Percentiles rank a stretch among this genome's conserved stretches.
Conservation (phyloP, 1,140 invertebrate genomes). For the Apis mellifera region DNA sequence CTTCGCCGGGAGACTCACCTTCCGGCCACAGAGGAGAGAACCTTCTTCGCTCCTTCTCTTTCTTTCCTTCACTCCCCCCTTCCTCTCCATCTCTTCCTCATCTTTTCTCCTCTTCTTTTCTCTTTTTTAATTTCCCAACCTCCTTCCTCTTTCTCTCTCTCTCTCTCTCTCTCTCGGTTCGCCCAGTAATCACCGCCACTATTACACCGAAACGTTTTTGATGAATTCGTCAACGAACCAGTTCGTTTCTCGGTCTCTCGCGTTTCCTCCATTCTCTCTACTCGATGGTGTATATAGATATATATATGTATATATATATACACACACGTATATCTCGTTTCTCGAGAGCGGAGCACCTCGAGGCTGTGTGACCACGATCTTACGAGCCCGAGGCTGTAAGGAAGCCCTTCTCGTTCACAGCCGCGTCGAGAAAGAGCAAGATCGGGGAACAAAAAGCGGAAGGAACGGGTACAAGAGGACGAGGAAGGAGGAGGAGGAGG, state of each 20-base stretch:
- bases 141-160: too few relatives aligned
- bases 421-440: constrained; percentile 52
- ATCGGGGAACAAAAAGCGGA: constrained; percentile 68
- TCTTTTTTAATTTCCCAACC: constrained; percentile 49
- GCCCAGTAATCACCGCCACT: constrained; percentile 74
- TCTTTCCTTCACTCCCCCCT: neutral
- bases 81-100: neutral
- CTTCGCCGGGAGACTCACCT: constrained; percentile 47
- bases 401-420: constrained; percentile 40
- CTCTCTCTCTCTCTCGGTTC: constrained; percentile 1
- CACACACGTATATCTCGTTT: constrained; percentile 5
- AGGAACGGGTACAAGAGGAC: constrained; percentile 45
- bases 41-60: neutral
- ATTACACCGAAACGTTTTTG: constrained; percentile 74
- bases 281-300: neutral
- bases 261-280: constrained; percentile 14
- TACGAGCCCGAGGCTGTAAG: constrained; percentile 69
- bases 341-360: constrained; percentile 21
- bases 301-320: too few relatives aligned
- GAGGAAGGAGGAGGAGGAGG: neutral
- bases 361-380: constrained; percentile 65
- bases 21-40: constrained; percentile 49
- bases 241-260: constrained; percentile 41
- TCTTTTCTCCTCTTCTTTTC: constrained; percentile 16
- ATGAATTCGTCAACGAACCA: constrained; percentile 76